Base-by-base conservation (phyloP, 2,113 vertebrate species). In the Dicentrarchus labrax region DNA sequence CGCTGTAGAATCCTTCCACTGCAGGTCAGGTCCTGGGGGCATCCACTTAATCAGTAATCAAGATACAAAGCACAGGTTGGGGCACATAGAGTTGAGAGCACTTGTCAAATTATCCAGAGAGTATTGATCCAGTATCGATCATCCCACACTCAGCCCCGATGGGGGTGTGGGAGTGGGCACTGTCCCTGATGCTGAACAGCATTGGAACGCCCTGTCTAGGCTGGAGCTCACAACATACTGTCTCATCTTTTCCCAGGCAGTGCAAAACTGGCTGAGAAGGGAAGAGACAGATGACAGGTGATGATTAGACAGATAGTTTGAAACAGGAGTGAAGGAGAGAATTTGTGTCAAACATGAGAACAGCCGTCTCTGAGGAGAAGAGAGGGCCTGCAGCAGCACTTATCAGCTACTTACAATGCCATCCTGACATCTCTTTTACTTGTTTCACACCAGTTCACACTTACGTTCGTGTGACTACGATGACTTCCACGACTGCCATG, bases 81-180 rank as follows among this genome's bases (percentile, higher is more conserved):
- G 79, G 56, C 86, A 79, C 71, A 57, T 38, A 61, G 84, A 85
- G 84, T 77, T 83, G 82, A 89, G 85, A 91, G 84, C 75, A 71
- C 86, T 89, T 92, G 89, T 86, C 91, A 89, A 88, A 88, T 91
- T 87, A 90, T 86, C 85, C 72, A 47, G 53, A 78, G 80, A 39
- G 39, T 68, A 91, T 87, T 56, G 89, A 92, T 87, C 70, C 22
- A 12, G 21, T 39, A 92, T 92, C 1, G 78, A 91, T 86, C 60
- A 8, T 36, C 57, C 17, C 41, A 66, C 61, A 65, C 60, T 69
- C 67, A 24, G 4, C 39, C 5, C 53, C 50, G 57, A 79, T 48
- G 64, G 67, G 62, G 62, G 61, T 45, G 43, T 36, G 66, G 43
- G 77, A 54, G 53, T 60, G 76, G 81, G 24, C 4, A 16, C 69